Base-by-base conservation (phyloP, 2,797 vertebrate species). In the Gadopsis bispinosus region DNA sequence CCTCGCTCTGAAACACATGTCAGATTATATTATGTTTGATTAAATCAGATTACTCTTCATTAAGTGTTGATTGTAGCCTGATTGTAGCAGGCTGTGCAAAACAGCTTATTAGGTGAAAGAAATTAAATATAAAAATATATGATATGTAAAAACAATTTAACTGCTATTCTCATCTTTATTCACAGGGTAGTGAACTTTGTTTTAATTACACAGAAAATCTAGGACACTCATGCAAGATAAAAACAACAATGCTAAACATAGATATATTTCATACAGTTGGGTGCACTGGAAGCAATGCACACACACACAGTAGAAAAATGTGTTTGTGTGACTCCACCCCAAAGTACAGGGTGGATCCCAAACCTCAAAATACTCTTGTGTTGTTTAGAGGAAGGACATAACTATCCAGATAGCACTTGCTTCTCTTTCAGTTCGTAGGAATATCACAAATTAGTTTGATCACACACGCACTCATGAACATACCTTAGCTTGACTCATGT, bases 311-410 rank as follows among this genome's bases (percentile, higher is more conserved):
- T 5, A 37, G 1, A 76, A 86, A 82, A 81, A 79, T 17, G 75
- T 88, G 83, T 87, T 90, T 89, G 83, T 88, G 75, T 79, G 89
- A 90, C 90, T 86, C 88, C 91, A 93, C 92, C 93, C 84, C 75
- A 93, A 94, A 94, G 89, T 92, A 91, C 83, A 93, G 94, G 93
- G 92, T 92, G 94, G 92, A 93, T 92, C 90, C 90, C 81, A 93
- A 89, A 92, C 89, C 92, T 93, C 86, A 88, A 94, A 94, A 94
- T 91, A 91, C 70, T 45, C 81, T n/a, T 58, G 82, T 88, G 92
- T 89, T 93, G 91, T 89, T 92, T 89, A 80, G 53, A 89, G 77
- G 83, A 84, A 83, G 62, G 66, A 76, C 88, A 90, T 65, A 89
- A 77, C 80, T 69, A 75, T 83, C 77, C 73, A 80, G 85, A 91